Evolutionary conservation across 2,113 vertebrate genomes (phyloP).

Genomic region (Solea senegalensis): DNA sequence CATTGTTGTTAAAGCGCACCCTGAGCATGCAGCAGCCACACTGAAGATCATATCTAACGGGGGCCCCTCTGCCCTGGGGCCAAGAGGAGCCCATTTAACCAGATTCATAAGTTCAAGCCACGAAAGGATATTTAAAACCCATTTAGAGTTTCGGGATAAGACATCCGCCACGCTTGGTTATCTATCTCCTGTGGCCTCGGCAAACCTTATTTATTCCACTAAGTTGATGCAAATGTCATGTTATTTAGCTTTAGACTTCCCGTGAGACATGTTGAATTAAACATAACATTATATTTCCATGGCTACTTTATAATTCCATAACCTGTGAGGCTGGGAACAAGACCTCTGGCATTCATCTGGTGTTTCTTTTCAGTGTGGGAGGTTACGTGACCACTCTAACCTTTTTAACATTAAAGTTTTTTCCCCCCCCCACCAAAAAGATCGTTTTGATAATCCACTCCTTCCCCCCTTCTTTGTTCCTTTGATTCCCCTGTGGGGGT

Average conservation of each 20-base stretch:
- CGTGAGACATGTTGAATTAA: constrained; percentile 51
- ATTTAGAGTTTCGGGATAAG: constrained; percentile 42
- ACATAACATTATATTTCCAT: constrained; percentile 42
- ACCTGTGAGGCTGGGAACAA: constrained; percentile 38
- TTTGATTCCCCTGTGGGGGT: constrained; percentile 52
- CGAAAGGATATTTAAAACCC: constrained; percentile 53
- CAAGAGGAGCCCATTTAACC: constrained; percentile 50
- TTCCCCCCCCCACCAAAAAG: constrained; percentile 34
- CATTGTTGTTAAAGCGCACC: constrained; percentile 77
- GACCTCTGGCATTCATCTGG: constrained; percentile 68
- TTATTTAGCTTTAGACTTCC: constrained; percentile 28
- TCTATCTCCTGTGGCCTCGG: constrained; percentile 27
- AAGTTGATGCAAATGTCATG: constrained; percentile 48
- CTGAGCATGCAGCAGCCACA: constrained; percentile 40
- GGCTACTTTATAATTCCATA: constrained; percentile 37
- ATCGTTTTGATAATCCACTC: constrained; percentile 63
- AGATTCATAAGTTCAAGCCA: constrained; percentile 51
- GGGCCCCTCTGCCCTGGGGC: constrained; percentile 40
- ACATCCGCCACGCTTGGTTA: constrained; percentile 35
- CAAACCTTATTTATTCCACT: constrained; percentile 15
- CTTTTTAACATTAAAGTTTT: constrained; percentile 58
- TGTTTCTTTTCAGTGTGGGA: constrained; percentile 38
- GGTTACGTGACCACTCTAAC: constrained; percentile 54
- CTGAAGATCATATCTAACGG: constrained; percentile 70
- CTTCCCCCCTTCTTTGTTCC: constrained; percentile 14